Percentiles rank a stretch among this genome's conserved stretches.
phyloP scores from a whole-genome alignment of 2,888 invertebrate species.

The Lycocerus yunnanus region DNA sequence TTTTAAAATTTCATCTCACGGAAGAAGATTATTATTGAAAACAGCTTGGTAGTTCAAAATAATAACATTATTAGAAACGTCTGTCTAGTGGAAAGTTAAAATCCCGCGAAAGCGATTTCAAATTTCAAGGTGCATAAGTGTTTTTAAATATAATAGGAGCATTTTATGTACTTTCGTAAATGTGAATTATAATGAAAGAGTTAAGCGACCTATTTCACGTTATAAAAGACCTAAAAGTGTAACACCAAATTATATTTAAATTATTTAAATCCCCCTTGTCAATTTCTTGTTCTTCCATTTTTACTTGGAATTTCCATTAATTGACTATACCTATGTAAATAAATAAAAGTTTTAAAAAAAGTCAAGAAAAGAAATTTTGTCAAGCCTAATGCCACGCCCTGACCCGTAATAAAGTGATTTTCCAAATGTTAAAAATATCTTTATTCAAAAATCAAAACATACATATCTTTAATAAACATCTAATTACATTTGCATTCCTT shows the following conservation, averaged over 20 bases:
- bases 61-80: background rate
- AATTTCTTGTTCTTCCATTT: background rate
- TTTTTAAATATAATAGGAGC: background rate
- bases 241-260: no score
- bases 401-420: no score
- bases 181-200: background rate
- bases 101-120: background rate
- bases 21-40: background rate
- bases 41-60: background rate
- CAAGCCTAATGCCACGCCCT: no score
- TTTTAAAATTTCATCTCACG: background rate
- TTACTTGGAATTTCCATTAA: background rate
- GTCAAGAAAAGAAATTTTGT: background rate
- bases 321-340: no score
- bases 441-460: no score
- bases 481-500: no score
- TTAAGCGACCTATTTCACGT: background rate
- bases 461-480: no score
- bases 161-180: background rate
- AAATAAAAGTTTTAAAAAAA: no score
- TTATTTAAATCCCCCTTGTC: no score
- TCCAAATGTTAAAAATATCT: no score
- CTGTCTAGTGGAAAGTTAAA: constrained; percentile 1
- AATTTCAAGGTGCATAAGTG: background rate
- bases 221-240: background rate